Evolutionary conservation across 2,113 vertebrate species (phyloP), one percentile per base, ranked within the genome.

Genomic region (Amblyopsis rosae): DNA sequence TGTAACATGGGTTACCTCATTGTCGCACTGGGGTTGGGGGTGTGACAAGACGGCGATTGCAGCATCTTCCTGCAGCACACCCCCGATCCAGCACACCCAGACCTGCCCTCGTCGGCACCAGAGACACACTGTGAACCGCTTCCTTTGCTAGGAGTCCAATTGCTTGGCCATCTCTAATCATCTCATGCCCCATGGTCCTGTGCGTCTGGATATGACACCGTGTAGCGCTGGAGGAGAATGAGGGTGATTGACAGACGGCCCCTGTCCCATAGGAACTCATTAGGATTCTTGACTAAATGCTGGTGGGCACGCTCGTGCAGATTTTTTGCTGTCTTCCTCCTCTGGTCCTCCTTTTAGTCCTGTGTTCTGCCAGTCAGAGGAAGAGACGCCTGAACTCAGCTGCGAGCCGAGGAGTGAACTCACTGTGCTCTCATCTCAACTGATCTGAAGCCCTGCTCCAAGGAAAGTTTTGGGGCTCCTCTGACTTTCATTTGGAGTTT

Each of bases 231-330:
- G 83, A 81, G 84, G 80, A 85, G 84, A 89, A 79, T 72, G 82
- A 82, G 73, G 67, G 70, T 92, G 91, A 94, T 89, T 93, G 93
- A 94, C 92, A 92, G 90, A 59, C 80, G 57, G 85, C 83, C 70
- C 72, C 81, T 81, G 80, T 93, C 93, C 92, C 93, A 88, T 75
- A 92, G 93, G 93, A 94, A 85, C 93, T 94, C 93, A 94, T 94
- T 94, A 94, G 92, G 88, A 88, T 91, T 81, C 78, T 82, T 82
- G 90, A 93, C 90, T 92, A 92, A 93, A 92, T 93, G 91, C 93
- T 92, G 83, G 85, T 93, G 93, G 91, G 92, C 88, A 92, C 82
- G 73, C 83, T 90, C 84, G 86, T 72, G 86, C 90, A 86, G 88
- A 86, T 72, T 70, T 90, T 82, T 62, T 82, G 80, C 86, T 83